Base-by-base conservation (phyloP, 2,888 invertebrate species). In the Drosophila longiperda region DNA sequence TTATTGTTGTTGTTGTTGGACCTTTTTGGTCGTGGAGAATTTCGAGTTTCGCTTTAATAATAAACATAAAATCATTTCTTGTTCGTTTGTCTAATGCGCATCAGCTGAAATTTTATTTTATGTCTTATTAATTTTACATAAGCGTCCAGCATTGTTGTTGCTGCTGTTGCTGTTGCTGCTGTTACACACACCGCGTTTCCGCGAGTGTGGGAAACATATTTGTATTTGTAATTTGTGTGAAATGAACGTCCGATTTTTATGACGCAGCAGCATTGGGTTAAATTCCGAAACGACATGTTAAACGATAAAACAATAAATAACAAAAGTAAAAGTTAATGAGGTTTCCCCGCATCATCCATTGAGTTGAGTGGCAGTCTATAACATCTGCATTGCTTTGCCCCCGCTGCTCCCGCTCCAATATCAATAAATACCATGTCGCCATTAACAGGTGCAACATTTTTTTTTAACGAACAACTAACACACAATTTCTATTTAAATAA, bases 101-200 rank as follows among this genome's bases (percentile, higher is more conserved):
- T 70, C 71, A 77, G 71, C 69, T 67, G 62, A 80, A 80, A 78
- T 42, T 79, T 75, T 78, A 69, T 80, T 78, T 80, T 54, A 81
- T 80, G 72, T 78, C 75, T 80, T 78, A 81, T 81, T 81, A 81
- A 80, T 80, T 80, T 80, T 80, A 80, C 81, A 80, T 80, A 81
- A 80, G 80, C 72, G 64, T n/a, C 23, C 26, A 29, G 36, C 23
- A 45, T n/a, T 23, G 42, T 36, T 26, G 42, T 29, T 54, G 8
- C 5, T 50, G 20, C 20, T 20, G 7, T 1, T 45, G 12, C 12
- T 45, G 23, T 23, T 45, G 49, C 26, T 50, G 17, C 6, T 57
- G 49, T 36, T 49, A 55, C 11, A 29, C 29, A 29, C 29, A 6
- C 29, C 20, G 26, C 52, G 58, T 32, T 58, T 58, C 64, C 59